Percentiles rank a stretch among this genome's conserved stretches.
Conservation (phyloP, 1,140 invertebrate genomes). For the Heliconius nattereri region DNA sequence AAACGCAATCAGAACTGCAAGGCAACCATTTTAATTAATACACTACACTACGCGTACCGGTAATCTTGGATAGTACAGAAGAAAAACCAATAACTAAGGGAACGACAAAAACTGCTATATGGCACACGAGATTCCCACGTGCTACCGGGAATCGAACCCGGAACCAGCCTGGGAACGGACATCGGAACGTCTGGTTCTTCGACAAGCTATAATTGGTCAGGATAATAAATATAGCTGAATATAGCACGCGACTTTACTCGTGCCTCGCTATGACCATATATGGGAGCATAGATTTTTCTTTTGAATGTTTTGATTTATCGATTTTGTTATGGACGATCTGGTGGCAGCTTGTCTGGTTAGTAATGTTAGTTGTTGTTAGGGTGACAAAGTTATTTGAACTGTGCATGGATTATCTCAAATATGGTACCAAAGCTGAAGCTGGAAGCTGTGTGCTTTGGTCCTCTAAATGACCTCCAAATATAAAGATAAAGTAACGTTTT, state of each 20-base stretch:
- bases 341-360: conserved; percentile 6
- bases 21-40: conserved; percentile 34
- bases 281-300: conserved; percentile 8
- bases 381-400: neutral
- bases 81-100: conserved; percentile 43
- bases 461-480: neutral
- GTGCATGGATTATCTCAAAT: neutral
- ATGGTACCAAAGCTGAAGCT: neutral
- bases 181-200: conserved; percentile 50
- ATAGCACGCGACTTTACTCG: conserved; percentile 38
- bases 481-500: neutral
- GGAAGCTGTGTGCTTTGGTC: neutral
- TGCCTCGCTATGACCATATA: conserved; percentile 19
- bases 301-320: conserved; percentile 5
- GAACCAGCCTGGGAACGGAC: conserved; percentile 66
- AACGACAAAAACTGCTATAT: conserved; percentile 60
- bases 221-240: conserved; percentile 50
- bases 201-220: conserved; percentile 52
- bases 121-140: conserved; percentile 67
- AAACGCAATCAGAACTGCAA: conserved; percentile 22
- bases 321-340: neutral
- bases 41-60: conserved; percentile 37
- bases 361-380: neutral
- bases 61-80: conserved; percentile 32
- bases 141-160: conserved; percentile 71